These are phyloP conservation scores for Zaprionus lachaisei DNA, from an alignment of 1,140 invertebrate genomes.

Conservation along the genomic window DNA sequence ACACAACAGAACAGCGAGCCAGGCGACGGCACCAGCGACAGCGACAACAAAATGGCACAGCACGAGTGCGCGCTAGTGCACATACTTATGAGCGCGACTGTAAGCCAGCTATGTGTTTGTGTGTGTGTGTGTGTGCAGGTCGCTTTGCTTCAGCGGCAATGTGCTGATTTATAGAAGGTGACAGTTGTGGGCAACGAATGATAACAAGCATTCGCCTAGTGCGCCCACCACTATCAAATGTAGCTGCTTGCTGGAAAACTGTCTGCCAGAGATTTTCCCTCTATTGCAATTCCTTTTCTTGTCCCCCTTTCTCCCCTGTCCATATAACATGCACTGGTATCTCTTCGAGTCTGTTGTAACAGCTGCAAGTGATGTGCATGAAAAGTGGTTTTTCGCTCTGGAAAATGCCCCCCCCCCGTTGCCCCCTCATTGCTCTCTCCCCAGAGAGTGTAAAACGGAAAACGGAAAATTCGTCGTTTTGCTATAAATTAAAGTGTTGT, in stretches of 20 bases:
- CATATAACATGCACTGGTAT: slow-evolving; percentile 6
- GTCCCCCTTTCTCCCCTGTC: slow-evolving; percentile 45
- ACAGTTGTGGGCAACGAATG: slow-evolving; percentile 79
- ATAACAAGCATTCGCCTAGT: slow-evolving; percentile 69
- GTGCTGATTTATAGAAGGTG: slow-evolving; percentile 82
- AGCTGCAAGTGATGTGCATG: slow-evolving; percentile 81
- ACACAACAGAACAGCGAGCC: slow-evolving; percentile 37
- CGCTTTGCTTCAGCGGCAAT: slow-evolving; percentile 38
- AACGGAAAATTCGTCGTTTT: slow-evolving; percentile 60
- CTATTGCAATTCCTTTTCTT: slow-evolving; percentile 23
- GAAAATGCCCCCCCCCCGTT: slow-evolving; percentile 5
- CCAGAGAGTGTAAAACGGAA: slow-evolving; percentile 28
- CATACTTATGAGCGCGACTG: slow-evolving; percentile 45
- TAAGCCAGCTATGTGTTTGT: slow-evolving; percentile 13
- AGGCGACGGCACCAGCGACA: slow-evolving; percentile 28
- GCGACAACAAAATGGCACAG: slow-evolving; percentile 44
- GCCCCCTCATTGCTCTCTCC: not conserved
- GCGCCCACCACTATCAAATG: slow-evolving; percentile 21
- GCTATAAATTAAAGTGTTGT: slow-evolving; percentile 71
- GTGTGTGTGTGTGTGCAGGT: slow-evolving; percentile 44
- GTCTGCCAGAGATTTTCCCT: slow-evolving; percentile 42
- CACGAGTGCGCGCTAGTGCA: slow-evolving; percentile 14
- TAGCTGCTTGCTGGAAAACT: slow-evolving; percentile 27
- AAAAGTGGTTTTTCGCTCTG: slow-evolving; percentile 77
- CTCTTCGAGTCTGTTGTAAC: slow-evolving; percentile 61